Evolutionary conservation across 2,888 invertebrate genomes (phyloP), one percentile per base, ranked within the genome.

Genomic region (Trichopria drosophilae): DNA sequence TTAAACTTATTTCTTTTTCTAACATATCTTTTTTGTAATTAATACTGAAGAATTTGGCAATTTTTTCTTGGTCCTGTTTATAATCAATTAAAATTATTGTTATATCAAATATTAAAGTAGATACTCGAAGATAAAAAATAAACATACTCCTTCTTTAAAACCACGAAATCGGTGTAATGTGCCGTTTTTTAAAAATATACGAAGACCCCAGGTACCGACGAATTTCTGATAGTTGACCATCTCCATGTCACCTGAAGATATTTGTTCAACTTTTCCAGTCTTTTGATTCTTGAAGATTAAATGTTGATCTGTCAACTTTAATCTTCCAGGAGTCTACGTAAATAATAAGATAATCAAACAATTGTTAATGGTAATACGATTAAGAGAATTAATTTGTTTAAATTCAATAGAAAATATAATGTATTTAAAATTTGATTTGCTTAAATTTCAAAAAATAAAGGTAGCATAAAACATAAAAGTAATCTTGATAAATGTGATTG

Each of bases 201-300:
- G 82, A 2, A 99, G 76, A 1, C 96, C 97, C 85, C 90, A 90
- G 1, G 87, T 87, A 15, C 93, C 89, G 24, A 94, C 90, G 63
- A 99, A 86, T 67, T 91, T 88, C 72, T 96, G 90, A 81, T 95
- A 97, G 73, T 92, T 90, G 0, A 93, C 90, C 48, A 88, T 78
- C 44, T 96, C 94, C 66, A 99, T 88, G 61, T 98, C 97, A 37
- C 82, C 79, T 0, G 87, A 82, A 24, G 84, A 80, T 58, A 97
- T 86, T 71, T 93, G 92, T 70, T 96, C 96, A 1, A 96, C 91
- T 77, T 95, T 96, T 2, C 98, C 98, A 1, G 97, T 98, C 78
- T 93, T 95, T 59, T 84, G 88, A 76, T 96, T 97, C 75, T 97
- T 97, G 73, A 96, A 99, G 37, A 90, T 82, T 24, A 98, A 87